Percentiles rank a stretch among this genome's conserved stretches.
Conservation (phyloP, 2,888 invertebrate species). For the Gerris lacustris region DNA sequence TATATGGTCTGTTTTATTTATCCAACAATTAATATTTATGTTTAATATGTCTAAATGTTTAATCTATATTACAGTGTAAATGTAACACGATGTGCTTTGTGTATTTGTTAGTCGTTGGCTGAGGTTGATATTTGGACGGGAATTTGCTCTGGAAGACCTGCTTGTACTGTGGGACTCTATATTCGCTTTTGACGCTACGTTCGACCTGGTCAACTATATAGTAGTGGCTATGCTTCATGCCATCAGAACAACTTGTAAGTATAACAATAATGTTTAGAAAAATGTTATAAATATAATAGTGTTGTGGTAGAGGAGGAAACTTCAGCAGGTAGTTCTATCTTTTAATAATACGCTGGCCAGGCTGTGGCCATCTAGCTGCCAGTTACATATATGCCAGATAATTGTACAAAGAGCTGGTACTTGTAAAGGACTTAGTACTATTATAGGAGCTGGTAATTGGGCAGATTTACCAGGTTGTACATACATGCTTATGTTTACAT, state of each 20-base stretch:
- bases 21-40: too few relatives aligned
- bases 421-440: too few relatives aligned
- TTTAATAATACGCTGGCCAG: background rate
- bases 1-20: too few relatives aligned
- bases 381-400: too few relatives aligned
- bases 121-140: slow-evolving; percentile 67
- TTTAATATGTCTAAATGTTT: too few relatives aligned
- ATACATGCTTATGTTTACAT: too few relatives aligned
- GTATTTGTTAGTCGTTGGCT: slow-evolving; percentile 58
- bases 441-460: too few relatives aligned
- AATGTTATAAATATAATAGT: background rate
- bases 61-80: too few relatives aligned
- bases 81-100: too few relatives aligned
- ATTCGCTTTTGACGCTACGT: slow-evolving; percentile 52
- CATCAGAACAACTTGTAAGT: slow-evolving; percentile 55
- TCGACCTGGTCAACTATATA: slow-evolving; percentile 51
- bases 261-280: background rate
- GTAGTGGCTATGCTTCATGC: slow-evolving; percentile 65
- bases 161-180: slow-evolving; percentile 72
- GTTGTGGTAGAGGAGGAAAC: background rate
- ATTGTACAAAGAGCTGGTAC: too few relatives aligned
- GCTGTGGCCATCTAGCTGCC: background rate
- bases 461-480: too few relatives aligned
- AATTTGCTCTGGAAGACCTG: slow-evolving; percentile 65
- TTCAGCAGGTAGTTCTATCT: background rate